These are phyloP conservation scores for Colostygia pectinataria DNA, from an alignment of 2,888 invertebrate species.

Conservation along the genomic window DNA sequence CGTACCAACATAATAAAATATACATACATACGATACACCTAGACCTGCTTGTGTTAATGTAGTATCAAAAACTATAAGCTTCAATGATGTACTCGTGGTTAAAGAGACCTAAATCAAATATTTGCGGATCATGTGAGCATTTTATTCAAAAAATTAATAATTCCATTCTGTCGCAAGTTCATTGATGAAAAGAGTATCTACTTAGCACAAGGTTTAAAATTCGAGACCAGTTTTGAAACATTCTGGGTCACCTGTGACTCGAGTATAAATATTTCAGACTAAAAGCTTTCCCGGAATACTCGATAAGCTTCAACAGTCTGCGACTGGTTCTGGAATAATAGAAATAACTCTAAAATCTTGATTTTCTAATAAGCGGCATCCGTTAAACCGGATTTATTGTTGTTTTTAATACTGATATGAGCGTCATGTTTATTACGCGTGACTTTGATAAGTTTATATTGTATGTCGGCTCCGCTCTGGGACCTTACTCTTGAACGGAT, in stretches of 20 bases:
- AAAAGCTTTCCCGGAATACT: constrained; percentile 61
- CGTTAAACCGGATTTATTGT: no score
- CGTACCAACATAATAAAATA: no score
- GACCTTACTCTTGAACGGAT: no score
- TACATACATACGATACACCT: no score
- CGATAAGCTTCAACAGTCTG: constrained; percentile 43
- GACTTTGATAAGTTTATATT: no score
- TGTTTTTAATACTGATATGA: no score
- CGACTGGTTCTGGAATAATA: constrained; percentile 39
- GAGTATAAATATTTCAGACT: constrained; percentile 56
- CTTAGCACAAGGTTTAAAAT: background rate
- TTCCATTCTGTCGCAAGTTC: background rate
- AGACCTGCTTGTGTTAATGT: no score
- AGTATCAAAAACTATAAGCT: no score
- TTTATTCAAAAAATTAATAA: background rate
- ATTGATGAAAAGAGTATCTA: background rate
- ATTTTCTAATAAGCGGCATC: no score
- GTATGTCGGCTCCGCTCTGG: no score
- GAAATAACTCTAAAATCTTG: constrained; percentile 25
- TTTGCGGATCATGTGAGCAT: background rate
- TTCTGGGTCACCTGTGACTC: constrained; percentile 41
- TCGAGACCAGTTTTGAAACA: constrained; percentile 27
- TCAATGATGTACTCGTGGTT: no score
- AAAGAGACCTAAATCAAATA: background rate
- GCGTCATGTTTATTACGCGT: no score